Evolutionary conservation across 30 jellyfish, hydroid and myxozoan species (phyloP), one percentile per base, ranked within the genome.

Genomic region (Aurelia sp.): DNA sequence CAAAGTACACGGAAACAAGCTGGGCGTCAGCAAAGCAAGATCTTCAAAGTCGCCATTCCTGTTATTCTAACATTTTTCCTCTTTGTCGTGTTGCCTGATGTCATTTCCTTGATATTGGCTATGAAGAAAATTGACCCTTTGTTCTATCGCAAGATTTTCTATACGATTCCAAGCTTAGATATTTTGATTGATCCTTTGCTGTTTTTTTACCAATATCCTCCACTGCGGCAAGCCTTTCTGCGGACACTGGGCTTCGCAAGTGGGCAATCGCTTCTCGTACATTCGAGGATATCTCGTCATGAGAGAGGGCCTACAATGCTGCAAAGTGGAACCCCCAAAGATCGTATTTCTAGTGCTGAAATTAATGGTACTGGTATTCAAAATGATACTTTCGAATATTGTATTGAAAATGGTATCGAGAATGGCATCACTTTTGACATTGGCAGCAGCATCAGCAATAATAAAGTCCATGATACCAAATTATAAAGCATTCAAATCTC

Each of bases 21-120:
- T 44, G 55, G 55, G 2, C 55, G 55, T 8, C 55, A 44, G 55
- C 55, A 44, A 44, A 44, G 15, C 55, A 44, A 67, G 19, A 57
- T 81, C 4, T 67, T 81, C 67, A 81, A 81, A 67, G 83, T 67
- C 9, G 90, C 90, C 11, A 30, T 70, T 18, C 90, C 90, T 6
- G 66, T 81, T 33, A 51, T 81, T 12, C 19, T 70, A 11, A 15
- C 90, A 6, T 81, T 81, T 41, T 66, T 81, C 59, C 3, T 81
- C 30, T 68, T 81, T 64, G 83, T 81, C 22, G 66, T 72, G 13
- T 17, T 81, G 48, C 90, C 90, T 11, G 90, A 81, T 52, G 57
- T 67, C 17, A 30, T 68, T 53, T 81, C 90, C 65, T 19, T 81
- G 33, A 13, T 70, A 17, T 44, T 81, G 53, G 22, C 75, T 35